Base-by-base conservation (phyloP, 2,797 vertebrate genomes). In the Sebastes vulpes region DNA sequence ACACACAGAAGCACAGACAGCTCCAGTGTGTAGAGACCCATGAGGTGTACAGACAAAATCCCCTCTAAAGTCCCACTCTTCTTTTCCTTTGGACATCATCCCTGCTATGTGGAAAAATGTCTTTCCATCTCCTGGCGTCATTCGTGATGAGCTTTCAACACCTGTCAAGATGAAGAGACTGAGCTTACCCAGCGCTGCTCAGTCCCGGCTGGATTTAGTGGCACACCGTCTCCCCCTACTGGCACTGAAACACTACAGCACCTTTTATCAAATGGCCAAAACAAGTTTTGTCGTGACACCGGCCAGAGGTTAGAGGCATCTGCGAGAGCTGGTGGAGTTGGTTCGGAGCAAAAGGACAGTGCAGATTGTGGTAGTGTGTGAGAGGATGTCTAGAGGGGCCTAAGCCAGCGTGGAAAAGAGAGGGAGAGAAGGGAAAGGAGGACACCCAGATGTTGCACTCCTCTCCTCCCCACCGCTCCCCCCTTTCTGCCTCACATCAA, bases 161-260 rank as follows among this genome's bases (percentile, higher is more conserved):
- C 74, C 60, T 84, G 72, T 76, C 65, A 50, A 42, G 38, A 57
- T 65, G 25, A 84, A 54, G 48, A 50, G 5, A 46, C 65, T 29
- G 74, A 58, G 20, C 14, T 32, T 28, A 64, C 1, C 7, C 74
- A 54, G 26, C 35, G 25, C 63, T 14, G 12, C 20, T 6, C 9
- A 4, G 31, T 31, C 9, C 14, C 3, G 18, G 67, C 63, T 42
- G 4, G 9, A 31, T 87, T 29, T 26, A 29, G 63, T 56, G 82
- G 61, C 59, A 26, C 83, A 35, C 54, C 5, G 83, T 78, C 91
- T 76, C 93, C 94, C 90, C 83, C 93, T 91, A 48, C 74, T 92
- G 92, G 89, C 52, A 3, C 16, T 29, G n/a, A 60, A 28, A 8
- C 18, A 0, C 21, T 25, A 61, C 64, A 74, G 70, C 63, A 54